phyloP scores from a whole-genome alignment of 1,140 invertebrate species.

The Caenorhabditis latens region DNA sequence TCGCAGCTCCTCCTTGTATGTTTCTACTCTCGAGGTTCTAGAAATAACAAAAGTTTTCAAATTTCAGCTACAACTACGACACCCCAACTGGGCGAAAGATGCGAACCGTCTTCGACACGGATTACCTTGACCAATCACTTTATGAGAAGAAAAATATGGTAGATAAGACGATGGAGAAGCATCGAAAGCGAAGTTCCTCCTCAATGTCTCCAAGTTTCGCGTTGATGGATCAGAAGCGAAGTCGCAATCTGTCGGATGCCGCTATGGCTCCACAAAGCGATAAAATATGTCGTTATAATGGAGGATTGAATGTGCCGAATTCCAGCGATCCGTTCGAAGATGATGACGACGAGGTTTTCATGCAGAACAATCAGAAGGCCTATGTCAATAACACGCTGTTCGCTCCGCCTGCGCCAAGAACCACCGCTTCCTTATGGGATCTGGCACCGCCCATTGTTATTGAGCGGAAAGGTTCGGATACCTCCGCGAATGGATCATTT shows the following conservation, averaged over 20 bases:
- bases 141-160: not conserved
- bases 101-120: not conserved
- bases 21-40: not conserved
- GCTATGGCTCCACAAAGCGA: constrained; percentile 25
- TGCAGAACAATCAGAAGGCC: not conserved
- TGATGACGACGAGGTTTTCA: constrained; percentile 12
- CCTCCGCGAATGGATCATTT: constrained; percentile 31
- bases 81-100: constrained; percentile 18
- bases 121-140: not conserved
- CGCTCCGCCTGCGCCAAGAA: not conserved
- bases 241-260: not conserved
- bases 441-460: not conserved
- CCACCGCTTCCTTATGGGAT: constrained; percentile 16
- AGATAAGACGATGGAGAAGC: not conserved
- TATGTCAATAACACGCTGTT: not conserved
- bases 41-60: not conserved
- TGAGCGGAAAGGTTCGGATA: constrained; percentile 18
- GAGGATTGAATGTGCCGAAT: not conserved
- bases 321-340: not conserved
- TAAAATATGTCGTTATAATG: constrained; percentile 22
- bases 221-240: constrained; percentile 12
- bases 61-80: constrained; percentile 31
- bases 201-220: constrained; percentile 22
- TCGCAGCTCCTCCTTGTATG: constrained; percentile 27
- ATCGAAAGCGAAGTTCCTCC: not conserved